A percentile compares a stretch with the other conserved stretches of the same genome.
phyloP scores from a whole-genome alignment of 2,888 invertebrate species.

The Apamea anceps region DNA sequence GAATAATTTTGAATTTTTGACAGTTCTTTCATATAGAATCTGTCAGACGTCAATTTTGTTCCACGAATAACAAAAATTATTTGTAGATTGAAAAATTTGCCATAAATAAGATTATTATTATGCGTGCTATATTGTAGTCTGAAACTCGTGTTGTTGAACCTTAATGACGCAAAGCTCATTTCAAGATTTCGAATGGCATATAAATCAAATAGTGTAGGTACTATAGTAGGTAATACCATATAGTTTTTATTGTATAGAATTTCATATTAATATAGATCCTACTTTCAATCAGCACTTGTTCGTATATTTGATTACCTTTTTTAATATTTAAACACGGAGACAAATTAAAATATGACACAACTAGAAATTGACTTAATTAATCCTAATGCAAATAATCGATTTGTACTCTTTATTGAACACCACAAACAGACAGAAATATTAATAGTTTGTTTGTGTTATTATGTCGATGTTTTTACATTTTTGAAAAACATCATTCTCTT shows the following conservation, averaged over 20 bases:
- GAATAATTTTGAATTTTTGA: no score
- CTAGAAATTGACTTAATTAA: not conserved
- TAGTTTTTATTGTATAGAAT: not conserved
- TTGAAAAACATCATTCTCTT: slow-evolving; percentile 22
- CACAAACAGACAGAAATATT: not conserved
- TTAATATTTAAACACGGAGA: not conserved
- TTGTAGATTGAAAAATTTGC: no score
- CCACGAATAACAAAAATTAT: no score
- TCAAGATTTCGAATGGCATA: no score
- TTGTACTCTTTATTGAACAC: not conserved
- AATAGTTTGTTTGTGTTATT: no score
- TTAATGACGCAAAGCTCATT: not conserved
- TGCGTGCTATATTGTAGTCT: no score
- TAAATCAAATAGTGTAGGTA: not conserved
- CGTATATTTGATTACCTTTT: no score
- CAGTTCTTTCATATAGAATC: no score
- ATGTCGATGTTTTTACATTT: not conserved
- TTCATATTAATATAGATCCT: not conserved
- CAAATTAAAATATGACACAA: not conserved
- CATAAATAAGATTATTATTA: no score
- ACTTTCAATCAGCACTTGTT: no score
- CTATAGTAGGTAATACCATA: not conserved
- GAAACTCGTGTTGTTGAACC: not conserved
- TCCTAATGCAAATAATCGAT: not conserved
- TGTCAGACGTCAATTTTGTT: no score